These are phyloP conservation scores for Holotrichia oblita DNA, from an alignment of 1,140 invertebrate species.

Conservation along the genomic window DNA sequence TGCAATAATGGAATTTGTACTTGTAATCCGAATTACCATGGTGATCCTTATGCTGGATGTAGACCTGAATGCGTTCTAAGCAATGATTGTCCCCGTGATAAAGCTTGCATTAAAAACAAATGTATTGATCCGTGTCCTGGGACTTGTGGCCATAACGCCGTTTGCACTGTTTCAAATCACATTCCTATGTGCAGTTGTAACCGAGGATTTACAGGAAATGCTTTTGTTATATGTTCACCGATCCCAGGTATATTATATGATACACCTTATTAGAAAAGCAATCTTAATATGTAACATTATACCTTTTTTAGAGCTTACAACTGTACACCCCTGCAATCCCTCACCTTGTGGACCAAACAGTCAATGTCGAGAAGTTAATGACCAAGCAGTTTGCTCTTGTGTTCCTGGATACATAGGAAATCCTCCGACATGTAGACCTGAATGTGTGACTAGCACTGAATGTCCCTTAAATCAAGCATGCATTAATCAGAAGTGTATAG, in stretches of 20 bases:
- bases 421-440: conserved; percentile 72
- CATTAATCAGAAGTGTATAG: conserved; percentile 70
- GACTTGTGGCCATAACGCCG: conserved; percentile 75
- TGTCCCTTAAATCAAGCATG: conserved; percentile 72
- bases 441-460: conserved; percentile 72
- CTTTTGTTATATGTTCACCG: conserved; percentile 69
- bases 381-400: conserved; percentile 73
- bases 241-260: conserved; percentile 62
- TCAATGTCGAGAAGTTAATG: conserved; percentile 72
- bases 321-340: conserved; percentile 69
- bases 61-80: conserved; percentile 76
- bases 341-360: conserved; percentile 76
- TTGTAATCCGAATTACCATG: conserved; percentile 73
- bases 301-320: conserved; percentile 56
- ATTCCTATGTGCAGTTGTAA: conserved; percentile 78
- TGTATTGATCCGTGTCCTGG: conserved; percentile 76
- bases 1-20: conserved; percentile 71
- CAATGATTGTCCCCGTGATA: conserved; percentile 72
- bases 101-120: conserved; percentile 75
- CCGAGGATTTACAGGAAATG: conserved; percentile 73
- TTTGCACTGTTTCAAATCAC: conserved; percentile 79
- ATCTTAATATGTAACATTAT: conserved; percentile 34
- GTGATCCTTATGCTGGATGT: conserved; percentile 75
- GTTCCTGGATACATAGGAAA: conserved; percentile 70
- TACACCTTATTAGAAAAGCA: neutral